Evolutionary conservation across 2,797 vertebrate species (phyloP).

Genomic region (Alexandromys oeconomus): DNA sequence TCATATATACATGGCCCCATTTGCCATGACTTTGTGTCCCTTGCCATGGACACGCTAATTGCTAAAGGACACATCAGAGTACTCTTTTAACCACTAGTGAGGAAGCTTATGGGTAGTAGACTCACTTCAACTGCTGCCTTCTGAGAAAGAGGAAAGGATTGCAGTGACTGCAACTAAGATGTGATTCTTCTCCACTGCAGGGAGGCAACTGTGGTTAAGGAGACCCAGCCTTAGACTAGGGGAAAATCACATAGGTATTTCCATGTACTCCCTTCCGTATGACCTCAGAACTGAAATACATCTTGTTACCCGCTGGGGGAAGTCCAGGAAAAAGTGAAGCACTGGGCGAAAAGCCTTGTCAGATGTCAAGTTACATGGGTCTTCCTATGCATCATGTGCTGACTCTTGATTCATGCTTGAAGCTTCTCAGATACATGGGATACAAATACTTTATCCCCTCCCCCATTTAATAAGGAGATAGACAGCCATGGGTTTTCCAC

Average conservation of each 20-base stretch:
- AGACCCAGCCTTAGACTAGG: not conserved
- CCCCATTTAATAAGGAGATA: conserved; percentile 65
- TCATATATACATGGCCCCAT: not conserved
- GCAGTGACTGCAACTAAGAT: not conserved
- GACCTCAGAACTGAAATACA: not conserved
- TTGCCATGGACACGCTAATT: not conserved
- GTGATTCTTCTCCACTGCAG: not conserved
- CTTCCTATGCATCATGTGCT: conserved; percentile 37
- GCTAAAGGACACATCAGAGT: not conserved
- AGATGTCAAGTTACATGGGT: conserved; percentile 41
- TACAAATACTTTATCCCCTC: conserved; percentile 55
- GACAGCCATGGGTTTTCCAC: conserved; percentile 63
- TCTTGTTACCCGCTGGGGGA: conserved; percentile 16
- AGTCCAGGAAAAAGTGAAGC: not conserved
- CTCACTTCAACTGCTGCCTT: not conserved
- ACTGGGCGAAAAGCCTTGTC: conserved; percentile 7
- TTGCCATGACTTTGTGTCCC: not conserved
- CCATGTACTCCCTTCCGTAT: not conserved
- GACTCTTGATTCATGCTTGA: not conserved
- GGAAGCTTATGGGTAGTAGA: not conserved
- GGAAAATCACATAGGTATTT: not conserved
- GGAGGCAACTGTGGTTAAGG: not conserved
- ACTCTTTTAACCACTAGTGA: not conserved
- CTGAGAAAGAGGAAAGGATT: not conserved
- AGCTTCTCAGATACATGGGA: conserved; percentile 29